Conservation (phyloP, 1,140 invertebrate genomes). For the Tribolium castaneum region DNA sequence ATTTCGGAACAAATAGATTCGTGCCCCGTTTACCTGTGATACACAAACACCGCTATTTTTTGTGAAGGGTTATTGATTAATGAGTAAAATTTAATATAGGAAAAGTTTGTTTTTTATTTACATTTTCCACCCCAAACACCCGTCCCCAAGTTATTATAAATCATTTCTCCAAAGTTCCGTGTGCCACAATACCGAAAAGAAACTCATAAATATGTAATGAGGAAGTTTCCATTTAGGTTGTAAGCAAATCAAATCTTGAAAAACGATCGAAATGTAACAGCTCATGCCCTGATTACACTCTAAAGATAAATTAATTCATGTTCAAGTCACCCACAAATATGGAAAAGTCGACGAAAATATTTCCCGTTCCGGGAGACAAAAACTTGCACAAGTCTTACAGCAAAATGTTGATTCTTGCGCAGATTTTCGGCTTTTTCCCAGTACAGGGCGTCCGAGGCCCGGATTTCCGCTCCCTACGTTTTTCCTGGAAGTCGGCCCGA, state of each 20-base stretch:
- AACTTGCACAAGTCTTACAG: background rate
- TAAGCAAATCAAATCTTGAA: background rate
- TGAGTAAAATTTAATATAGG: constrained; percentile 48
- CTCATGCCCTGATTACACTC: background rate
- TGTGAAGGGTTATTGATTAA: too few species aligned
- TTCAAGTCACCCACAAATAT: background rate
- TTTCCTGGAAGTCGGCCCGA: constrained; percentile 39
- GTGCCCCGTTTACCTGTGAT: constrained; percentile 9
- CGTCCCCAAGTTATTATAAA: background rate
- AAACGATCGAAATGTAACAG: background rate
- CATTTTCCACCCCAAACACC: constrained; percentile 58
- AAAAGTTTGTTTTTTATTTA: constrained; percentile 77
- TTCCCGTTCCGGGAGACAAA: background rate
- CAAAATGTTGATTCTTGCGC: constrained; percentile 36
- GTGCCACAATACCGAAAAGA: background rate
- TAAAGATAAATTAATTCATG: background rate
- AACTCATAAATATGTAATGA: background rate
- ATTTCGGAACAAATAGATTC: constrained; percentile 2
- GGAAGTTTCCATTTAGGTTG: background rate
- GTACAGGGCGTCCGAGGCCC: constrained; percentile 8
- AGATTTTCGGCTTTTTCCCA: constrained; percentile 47
- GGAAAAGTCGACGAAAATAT: background rate
- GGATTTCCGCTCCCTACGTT: background rate
- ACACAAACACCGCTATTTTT: too few species aligned
- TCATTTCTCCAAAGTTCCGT: background rate